Evolutionary conservation across 2,888 invertebrate species (phyloP).

Genomic region (Pyrrhosoma nymphula): DNA sequence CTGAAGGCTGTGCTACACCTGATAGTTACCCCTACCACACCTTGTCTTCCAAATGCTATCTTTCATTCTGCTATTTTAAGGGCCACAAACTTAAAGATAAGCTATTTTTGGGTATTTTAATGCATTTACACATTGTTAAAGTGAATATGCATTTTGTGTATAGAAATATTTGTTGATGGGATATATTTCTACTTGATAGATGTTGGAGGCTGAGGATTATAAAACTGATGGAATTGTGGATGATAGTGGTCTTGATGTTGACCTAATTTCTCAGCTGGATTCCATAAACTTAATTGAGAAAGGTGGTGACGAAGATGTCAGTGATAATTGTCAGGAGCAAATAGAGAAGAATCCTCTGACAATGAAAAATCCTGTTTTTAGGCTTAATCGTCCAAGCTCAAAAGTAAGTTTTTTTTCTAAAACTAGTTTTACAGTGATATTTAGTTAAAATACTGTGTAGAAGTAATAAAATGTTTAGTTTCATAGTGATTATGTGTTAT

Average conservation of each 20-base stretch:
- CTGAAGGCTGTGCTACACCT: too few relatives aligned
- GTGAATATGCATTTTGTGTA: neutral
- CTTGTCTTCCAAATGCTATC: too few relatives aligned
- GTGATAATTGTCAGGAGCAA: slow-evolving; percentile 81
- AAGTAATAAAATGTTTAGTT: too few relatives aligned
- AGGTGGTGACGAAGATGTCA: slow-evolving; percentile 77
- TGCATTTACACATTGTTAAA: too few relatives aligned
- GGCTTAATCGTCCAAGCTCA: slow-evolving; percentile 82
- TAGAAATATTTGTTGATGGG: slow-evolving; percentile 70
- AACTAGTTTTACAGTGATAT: too few relatives aligned
- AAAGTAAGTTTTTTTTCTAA: slow-evolving; percentile 78
- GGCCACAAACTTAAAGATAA: neutral
- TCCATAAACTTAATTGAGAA: slow-evolving; percentile 77
- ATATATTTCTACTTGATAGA: slow-evolving; percentile 75
- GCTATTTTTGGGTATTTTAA: neutral
- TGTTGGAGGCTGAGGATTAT: slow-evolving; percentile 79
- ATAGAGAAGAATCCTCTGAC: slow-evolving; percentile 80
- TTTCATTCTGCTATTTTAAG: too few relatives aligned
- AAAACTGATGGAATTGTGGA: slow-evolving; percentile 77
- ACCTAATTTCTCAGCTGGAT: slow-evolving; percentile 83
- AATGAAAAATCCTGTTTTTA: slow-evolving; percentile 86
- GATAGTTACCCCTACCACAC: too few relatives aligned
- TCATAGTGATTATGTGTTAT: too few relatives aligned
- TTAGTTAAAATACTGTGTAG: too few relatives aligned
- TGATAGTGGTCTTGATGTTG: slow-evolving; percentile 79